Evolutionary conservation across 2,797 vertebrate genomes (phyloP), one percentile per base, ranked within the genome.

Genomic region (Sebastes glaucus): DNA sequence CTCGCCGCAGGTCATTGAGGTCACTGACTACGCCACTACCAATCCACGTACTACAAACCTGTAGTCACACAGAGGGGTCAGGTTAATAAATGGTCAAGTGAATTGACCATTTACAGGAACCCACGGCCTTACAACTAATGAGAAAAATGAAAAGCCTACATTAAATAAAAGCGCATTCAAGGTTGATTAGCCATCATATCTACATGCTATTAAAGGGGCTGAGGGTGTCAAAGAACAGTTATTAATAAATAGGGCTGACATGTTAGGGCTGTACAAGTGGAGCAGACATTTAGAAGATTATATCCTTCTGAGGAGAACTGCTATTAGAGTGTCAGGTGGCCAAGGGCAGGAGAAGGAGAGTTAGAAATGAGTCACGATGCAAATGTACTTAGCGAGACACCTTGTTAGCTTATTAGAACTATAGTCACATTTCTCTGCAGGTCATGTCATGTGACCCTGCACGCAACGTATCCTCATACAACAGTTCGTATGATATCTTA

Each of bases 11-110:
- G 92, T 99, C 99, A n/a, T 97, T 99, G 82, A 99, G 96, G 94
- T 99, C 99, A 84, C 98, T 99, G 81, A 99, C 98, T 22, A 99
- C 99, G 2, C 98, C 98, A 61, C 99, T 99, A 76, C 99, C 98
- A 59, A 99, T 99, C 99, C 99, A 99, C 0, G 98, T 94, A 30
- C 99, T 99, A 79, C 99, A 99, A 52, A 99, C 99, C 99, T 99
- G 88, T n/a, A 30, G 18, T 27, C 28, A 74, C 46, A 79, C 1
- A 28, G 49, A 56, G 25, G 22, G 27, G 22, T 67, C 20, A 38
- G 66, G 11, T 35, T 62, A 27, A 72, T 22, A 8, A 38, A 78
- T 5, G 2, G 11, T 25, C 6, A 55, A 35, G 70, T 1, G 1
- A 60, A 62, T 18, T 67, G n/a, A 52, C 16, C 20, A 38, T 68